phyloP scores from a whole-genome alignment of 2,888 invertebrate genomes.

The Lamellibrachia satsuma region DNA sequence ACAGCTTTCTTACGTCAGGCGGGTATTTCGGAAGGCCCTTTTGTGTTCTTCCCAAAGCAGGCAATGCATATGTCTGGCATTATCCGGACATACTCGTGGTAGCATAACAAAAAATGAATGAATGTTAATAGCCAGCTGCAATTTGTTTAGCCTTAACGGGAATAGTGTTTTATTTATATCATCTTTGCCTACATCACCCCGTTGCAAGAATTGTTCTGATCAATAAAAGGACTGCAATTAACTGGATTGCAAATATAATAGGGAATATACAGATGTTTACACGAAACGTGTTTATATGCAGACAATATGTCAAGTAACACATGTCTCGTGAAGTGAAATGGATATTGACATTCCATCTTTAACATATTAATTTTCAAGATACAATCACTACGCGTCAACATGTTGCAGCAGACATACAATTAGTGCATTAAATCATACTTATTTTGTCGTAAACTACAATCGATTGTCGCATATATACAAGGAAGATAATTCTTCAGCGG shows the following conservation, averaged over 20 bases:
- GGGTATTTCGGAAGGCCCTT: background rate
- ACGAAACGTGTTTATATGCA: background rate
- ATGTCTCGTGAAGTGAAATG: background rate
- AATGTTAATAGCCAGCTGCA: background rate
- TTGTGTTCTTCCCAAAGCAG: background rate
- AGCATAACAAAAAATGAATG: too few species aligned
- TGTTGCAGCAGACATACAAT: background rate
- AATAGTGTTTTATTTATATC: background rate
- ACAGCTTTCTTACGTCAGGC: background rate
- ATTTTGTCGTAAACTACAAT: conserved; percentile 5
- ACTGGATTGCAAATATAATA: background rate
- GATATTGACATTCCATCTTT: background rate
- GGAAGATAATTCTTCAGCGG: background rate
- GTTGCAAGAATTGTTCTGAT: background rate
- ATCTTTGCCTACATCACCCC: background rate
- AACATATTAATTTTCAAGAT: background rate
- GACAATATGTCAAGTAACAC: background rate
- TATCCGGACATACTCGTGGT: background rate
- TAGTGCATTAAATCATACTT: conserved; percentile 6
- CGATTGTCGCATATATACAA: background rate
- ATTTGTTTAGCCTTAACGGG: background rate
- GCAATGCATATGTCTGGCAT: background rate
- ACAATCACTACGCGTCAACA: background rate
- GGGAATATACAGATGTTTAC: background rate
- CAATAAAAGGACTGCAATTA: background rate